These are phyloP conservation scores for Crenichthys baileyi DNA, from an alignment of 2,797 vertebrate genomes.

Conservation along the genomic window DNA sequence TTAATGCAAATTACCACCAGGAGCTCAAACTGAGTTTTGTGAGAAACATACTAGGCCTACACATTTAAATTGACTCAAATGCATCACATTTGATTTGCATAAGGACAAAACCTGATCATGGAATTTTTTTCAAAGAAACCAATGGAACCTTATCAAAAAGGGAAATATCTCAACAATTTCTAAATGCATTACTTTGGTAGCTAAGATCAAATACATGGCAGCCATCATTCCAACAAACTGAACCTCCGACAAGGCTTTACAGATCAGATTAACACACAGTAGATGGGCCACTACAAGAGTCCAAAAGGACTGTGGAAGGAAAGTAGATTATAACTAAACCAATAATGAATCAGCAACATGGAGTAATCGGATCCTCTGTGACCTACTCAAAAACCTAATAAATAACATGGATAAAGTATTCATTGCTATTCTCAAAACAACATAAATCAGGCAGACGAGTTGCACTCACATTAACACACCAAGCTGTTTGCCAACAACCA, in stretches of 20 bases:
- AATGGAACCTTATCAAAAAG: not conserved
- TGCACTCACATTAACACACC: not conserved
- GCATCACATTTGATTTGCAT: slow-evolving; percentile 7
- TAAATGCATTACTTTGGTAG: not conserved
- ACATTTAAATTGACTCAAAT: not conserved
- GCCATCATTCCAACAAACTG: not conserved
- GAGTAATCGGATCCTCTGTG: not conserved
- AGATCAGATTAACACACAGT: not conserved
- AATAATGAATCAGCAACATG: not conserved
- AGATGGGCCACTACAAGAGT: not conserved
- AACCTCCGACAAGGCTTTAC: not conserved
- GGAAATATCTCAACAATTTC: not conserved
- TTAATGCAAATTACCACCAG: not conserved
- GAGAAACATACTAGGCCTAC: not conserved
- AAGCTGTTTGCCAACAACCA: not conserved
- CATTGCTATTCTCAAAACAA: not conserved
- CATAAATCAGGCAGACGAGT: not conserved
- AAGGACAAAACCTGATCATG: not conserved
- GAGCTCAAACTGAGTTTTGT: slow-evolving; percentile 4
- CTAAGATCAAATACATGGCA: not conserved
- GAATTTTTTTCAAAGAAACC: not conserved
- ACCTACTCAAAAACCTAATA: not conserved
- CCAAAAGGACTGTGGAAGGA: not conserved
- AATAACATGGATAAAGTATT: not conserved
- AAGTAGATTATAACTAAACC: not conserved